Evolutionary conservation across 2,797 vertebrate species (phyloP).

Genomic region (Lepilemur septentrionalis): DNA sequence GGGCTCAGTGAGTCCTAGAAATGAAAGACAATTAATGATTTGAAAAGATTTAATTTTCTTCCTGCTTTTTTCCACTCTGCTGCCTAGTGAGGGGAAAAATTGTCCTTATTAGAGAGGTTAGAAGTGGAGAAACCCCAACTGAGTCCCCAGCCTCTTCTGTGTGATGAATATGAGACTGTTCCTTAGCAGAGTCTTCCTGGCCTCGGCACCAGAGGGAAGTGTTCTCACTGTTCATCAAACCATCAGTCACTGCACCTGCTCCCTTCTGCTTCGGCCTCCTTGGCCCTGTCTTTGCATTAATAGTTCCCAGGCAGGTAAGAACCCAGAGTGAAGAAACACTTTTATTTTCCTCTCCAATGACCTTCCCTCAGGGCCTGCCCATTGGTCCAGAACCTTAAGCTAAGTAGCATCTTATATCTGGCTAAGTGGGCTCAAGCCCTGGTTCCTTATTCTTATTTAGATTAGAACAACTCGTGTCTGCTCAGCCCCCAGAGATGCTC

Average conservation of each 20-base stretch:
- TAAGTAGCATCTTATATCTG: conserved; percentile 1
- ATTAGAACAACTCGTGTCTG: conserved; percentile 5
- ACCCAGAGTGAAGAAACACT: neutral
- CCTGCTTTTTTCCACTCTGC: conserved; percentile 48
- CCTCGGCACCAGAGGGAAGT: conserved; percentile 40
- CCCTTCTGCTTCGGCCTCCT: neutral
- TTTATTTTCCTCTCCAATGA: conserved; percentile 7
- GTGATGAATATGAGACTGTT: conserved; percentile 37
- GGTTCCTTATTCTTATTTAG: neutral
- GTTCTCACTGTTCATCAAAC: conserved; percentile 41
- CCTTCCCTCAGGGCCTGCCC: neutral
- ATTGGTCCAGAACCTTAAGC: neutral
- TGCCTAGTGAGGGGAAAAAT: conserved; percentile 9
- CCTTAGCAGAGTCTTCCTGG: conserved; percentile 39
- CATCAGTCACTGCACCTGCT: conserved; percentile 63
- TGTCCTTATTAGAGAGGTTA: conserved; percentile 50
- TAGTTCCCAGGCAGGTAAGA: conserved; percentile 26
- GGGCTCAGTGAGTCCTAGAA: neutral
- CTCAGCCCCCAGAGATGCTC: neutral
- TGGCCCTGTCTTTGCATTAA: conserved; percentile 26
- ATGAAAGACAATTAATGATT: conserved; percentile 58
- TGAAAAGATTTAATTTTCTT: conserved; percentile 62
- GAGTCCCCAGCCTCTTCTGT: conserved; percentile 11
- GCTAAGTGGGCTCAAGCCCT: neutral
- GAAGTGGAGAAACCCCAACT: conserved; percentile 40